Evolutionary conservation across 2,888 invertebrate species (phyloP).

Genomic region (Halictus ligatus): DNA sequence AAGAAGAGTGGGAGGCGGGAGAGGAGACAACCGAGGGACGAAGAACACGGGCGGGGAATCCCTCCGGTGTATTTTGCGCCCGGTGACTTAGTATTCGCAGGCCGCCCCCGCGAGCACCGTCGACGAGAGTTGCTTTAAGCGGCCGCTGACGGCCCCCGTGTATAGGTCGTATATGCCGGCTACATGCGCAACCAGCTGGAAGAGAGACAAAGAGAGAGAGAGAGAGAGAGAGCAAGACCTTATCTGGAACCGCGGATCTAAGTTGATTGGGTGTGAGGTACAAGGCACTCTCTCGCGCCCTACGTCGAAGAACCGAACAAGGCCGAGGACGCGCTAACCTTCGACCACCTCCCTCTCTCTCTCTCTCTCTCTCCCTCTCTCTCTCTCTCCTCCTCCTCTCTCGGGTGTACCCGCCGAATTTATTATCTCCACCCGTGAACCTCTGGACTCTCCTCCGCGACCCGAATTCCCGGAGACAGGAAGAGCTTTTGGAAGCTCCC

Average conservation of each 20-base stretch:
- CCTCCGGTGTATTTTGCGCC: slow-evolving; percentile 71
- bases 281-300: slow-evolving; percentile 81
- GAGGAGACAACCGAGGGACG: slow-evolving; percentile 31
- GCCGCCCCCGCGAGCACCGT: slow-evolving; percentile 73
- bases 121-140: slow-evolving; percentile 57
- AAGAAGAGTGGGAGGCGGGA: slow-evolving; percentile 38
- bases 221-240: slow-evolving; percentile 61
- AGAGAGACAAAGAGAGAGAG: neutral
- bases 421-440: slow-evolving; percentile 8
- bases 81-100: slow-evolving; percentile 75
- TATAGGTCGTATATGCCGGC: slow-evolving; percentile 17
- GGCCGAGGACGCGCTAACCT: slow-evolving; percentile 72
- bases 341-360: slow-evolving; percentile 56
- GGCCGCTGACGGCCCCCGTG: slow-evolving; percentile 54
- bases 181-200: slow-evolving; percentile 8
- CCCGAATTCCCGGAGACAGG: neutral
- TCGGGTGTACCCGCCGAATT: slow-evolving; percentile 19
- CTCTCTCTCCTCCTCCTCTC: slow-evolving; percentile 27
- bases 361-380: slow-evolving; percentile 26
- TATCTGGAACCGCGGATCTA: slow-evolving; percentile 81
- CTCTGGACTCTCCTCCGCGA: neutral
- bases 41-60: slow-evolving; percentile 65
- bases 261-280: slow-evolving; percentile 83
- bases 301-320: slow-evolving; percentile 70
- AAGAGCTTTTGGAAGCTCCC: neutral